These are phyloP conservation scores for Macquaria australasica DNA, from an alignment of 2,113 vertebrate species.

Conservation along the genomic window DNA sequence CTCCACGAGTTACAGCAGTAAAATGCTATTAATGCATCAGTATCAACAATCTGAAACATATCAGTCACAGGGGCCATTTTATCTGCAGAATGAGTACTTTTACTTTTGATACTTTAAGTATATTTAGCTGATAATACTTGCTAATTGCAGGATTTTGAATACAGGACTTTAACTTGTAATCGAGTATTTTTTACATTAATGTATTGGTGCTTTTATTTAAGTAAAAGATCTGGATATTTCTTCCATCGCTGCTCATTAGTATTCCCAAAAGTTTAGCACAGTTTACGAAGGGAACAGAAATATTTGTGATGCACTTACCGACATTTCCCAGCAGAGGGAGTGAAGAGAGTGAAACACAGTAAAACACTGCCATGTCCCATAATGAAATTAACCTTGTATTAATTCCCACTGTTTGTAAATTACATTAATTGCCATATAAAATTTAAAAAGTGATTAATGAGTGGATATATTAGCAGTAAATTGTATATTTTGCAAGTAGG, in stretches of 20 bases:
- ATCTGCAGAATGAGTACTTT: no score
- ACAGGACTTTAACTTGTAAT: no score
- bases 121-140: no score
- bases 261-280: neutral
- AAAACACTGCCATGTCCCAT: neutral
- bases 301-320: conserved; percentile 12
- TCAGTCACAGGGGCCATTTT: no score
- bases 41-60: no score
- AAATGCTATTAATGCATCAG: no score
- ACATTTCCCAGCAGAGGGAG: conserved; percentile 59
- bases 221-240: no score
- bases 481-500: neutral
- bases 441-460: neutral
- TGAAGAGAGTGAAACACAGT: neutral
- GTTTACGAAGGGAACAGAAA: neutral
- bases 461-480: neutral
- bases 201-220: neutral
- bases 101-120: no score
- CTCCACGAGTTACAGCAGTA: no score
- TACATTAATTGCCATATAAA: neutral
- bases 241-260: neutral
- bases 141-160: no score
- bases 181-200: neutral
- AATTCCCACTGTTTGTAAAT: neutral
- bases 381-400: neutral